phyloP scores from a whole-genome alignment of 2,797 vertebrate genomes.

The Streptopelia turtur region DNA sequence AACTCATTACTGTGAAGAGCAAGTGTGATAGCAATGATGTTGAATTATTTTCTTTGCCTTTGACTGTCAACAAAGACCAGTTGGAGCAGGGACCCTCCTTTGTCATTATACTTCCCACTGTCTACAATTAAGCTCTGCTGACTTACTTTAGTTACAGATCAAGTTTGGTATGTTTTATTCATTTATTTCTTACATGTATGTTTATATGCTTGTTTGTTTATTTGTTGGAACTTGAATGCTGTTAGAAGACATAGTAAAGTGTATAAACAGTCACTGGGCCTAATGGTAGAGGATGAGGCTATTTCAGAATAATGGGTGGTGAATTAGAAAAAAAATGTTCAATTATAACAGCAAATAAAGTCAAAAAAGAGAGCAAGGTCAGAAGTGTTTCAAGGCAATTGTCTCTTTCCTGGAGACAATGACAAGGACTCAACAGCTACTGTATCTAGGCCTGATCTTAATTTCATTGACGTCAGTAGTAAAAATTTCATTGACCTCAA shows the following conservation, averaged over 20 bases:
- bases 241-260: constrained; percentile 36
- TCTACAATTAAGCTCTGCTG: background rate
- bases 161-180: background rate
- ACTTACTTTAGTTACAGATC: background rate
- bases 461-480: background rate
- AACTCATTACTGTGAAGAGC: background rate
- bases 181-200: background rate
- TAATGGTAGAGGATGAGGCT: constrained; percentile 37
- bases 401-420: background rate
- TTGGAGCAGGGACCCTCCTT: background rate
- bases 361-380: background rate
- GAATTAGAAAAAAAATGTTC: constrained; percentile 32
- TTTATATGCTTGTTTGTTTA: background rate
- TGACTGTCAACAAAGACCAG: background rate
- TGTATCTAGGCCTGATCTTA: background rate
- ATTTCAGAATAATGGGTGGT: constrained; percentile 46
- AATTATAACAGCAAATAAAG: constrained; percentile 31
- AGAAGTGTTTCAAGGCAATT: background rate
- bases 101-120: background rate
- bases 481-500: background rate
- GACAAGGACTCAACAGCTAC: background rate
- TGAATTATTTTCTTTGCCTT: background rate
- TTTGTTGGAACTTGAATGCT: constrained; percentile 22
- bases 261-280: constrained; percentile 16
- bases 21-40: background rate